Evolutionary conservation across 1,140 invertebrate species (phyloP).

Genomic region (Coelopa frigida): DNA sequence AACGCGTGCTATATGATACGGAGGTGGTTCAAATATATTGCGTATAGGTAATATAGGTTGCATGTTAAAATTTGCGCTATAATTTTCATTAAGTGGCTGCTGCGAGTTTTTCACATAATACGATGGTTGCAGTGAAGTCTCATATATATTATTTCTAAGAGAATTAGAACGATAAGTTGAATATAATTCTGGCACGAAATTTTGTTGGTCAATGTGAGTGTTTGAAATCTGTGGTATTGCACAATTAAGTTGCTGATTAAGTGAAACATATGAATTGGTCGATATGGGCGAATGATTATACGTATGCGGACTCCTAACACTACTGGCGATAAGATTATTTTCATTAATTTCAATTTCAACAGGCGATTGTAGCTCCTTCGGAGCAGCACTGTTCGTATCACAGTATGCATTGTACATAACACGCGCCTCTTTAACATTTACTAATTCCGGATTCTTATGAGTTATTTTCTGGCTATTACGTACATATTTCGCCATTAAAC

Average conservation of each 20-base stretch:
- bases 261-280: neutral
- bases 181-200: too few relatives aligned
- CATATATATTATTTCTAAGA: too few relatives aligned
- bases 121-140: too few relatives aligned
- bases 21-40: constrained; percentile 48
- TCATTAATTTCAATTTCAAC: neutral
- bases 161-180: too few relatives aligned
- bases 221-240: neutral
- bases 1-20: constrained; percentile 61
- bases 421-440: constrained; percentile 27
- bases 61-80: too few relatives aligned
- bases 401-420: constrained; percentile 27
- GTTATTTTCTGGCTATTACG: constrained; percentile 21
- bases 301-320: too few relatives aligned
- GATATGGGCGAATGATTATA: too few relatives aligned
- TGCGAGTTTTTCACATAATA: too few relatives aligned
- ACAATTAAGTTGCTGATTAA: neutral
- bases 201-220: too few relatives aligned
- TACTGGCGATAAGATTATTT: too few relatives aligned
- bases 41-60: too few relatives aligned
- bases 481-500: constrained; percentile 70
- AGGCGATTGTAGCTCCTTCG: neutral
- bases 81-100: too few relatives aligned
- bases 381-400: neutral
- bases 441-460: constrained; percentile 7